Base-by-base conservation (phyloP, 92 coral and sea anemone genomes). In the Pocillopora grandis region DNA sequence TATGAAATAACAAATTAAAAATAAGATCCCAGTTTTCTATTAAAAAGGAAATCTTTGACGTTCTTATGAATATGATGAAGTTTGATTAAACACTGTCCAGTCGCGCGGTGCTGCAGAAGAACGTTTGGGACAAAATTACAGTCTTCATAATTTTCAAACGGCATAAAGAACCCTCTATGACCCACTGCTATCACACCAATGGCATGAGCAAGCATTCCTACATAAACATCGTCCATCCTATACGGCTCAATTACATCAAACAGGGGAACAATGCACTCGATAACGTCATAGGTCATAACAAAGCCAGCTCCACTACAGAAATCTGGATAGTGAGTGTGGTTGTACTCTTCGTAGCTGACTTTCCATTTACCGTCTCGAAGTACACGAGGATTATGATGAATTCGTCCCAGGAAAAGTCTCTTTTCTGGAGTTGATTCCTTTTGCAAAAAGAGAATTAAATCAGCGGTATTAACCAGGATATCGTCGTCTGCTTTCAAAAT, bases 221-320 rank as follows among this genome's bases (percentile, higher is more conserved):
- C 12, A 27, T 74, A 74, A 12, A 58, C 78, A 74, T 74, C 78
- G 63, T 74, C 78, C 65, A 78, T 62, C 64, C 72, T 37, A 15
- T 59, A 65, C 0, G 60, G 82, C 71, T 78, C 63, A 1, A 36
- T 49, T 14, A 35, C 70, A 42, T 78, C 71, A 37, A 78, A 78
- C 31, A 78, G 13, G 11, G 82, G 35, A 62, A 65, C 72, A 55
- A 78, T 42, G 8, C 72, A 62, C 62, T 63, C n/a, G 33, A 78
- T 23, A 10, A 78, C 58, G 64, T 78, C 82, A 20, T 65, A 36
- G 0, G 82, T 37, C 58, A 78, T 35, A 36, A 78, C 82, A 78
- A 36, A 78, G 48, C 82, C 82, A 4, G 71, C 82, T 7, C 82
- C 82, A 63, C 58, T 62, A 33, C 70, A 78, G 37, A 35, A 78